A percentile compares a stretch with the other conserved stretches of the same genome.
These are phyloP conservation scores for Isaurus tuberculatus DNA, from an alignment of 92 coral and sea anemone species.

Conservation along the genomic window DNA sequence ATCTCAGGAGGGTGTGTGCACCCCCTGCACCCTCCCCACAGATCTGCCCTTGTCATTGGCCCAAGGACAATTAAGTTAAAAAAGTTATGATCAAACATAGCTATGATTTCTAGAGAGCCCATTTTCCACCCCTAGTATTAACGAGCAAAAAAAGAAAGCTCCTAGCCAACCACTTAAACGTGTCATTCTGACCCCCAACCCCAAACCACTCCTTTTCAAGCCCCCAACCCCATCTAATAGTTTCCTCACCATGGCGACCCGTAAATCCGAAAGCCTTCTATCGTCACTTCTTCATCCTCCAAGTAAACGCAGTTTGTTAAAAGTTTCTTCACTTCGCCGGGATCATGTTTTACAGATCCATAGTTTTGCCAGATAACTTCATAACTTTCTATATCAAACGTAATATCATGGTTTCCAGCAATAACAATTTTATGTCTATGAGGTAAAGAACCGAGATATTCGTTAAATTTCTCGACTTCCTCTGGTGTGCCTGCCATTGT, in stretches of 20 bases:
- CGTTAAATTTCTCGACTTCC: constrained; percentile 81
- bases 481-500: constrained; percentile 74
- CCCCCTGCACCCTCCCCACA: too few species aligned
- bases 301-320: constrained; percentile 80
- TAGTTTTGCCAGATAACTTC: constrained; percentile 64
- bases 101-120: too few species aligned
- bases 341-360: constrained; percentile 50
- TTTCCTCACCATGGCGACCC: constrained; percentile 94
- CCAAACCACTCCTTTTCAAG: too few species aligned
- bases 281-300: constrained; percentile 82
- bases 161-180: too few species aligned
- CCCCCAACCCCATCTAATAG: too few species aligned
- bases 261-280: constrained; percentile 84
- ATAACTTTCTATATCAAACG: constrained; percentile 73
- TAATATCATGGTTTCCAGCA: constrained; percentile 95
- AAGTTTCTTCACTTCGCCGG: constrained; percentile 58
- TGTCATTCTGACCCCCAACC: too few species aligned
- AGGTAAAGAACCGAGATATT: constrained; percentile 70
- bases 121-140: too few species aligned
- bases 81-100: too few species aligned
- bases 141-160: too few species aligned
- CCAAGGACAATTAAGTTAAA: too few species aligned
- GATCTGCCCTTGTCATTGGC: too few species aligned
- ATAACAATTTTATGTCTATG: constrained; percentile 88
- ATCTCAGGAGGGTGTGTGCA: too few species aligned